Conservation (phyloP, 2,888 invertebrate species). For the Erebia palarica region DNA sequence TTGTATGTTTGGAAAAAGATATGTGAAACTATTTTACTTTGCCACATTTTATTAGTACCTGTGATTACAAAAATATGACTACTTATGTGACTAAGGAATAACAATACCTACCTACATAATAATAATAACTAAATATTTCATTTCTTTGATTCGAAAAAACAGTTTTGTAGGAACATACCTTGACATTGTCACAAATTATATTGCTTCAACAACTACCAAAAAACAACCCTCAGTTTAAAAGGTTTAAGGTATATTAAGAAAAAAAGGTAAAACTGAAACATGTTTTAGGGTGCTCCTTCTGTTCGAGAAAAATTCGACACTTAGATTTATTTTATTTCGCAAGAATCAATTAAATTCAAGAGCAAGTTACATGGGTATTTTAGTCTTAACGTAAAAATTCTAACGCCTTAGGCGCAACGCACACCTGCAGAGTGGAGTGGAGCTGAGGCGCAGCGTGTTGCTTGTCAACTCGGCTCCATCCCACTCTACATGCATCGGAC, state of each 20-base stretch:
- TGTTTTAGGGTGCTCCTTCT: background rate
- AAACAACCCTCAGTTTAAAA: constrained; percentile 1
- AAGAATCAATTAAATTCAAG: background rate
- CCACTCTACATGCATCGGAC: background rate
- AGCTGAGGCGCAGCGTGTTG: too few species aligned
- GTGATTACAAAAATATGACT: constrained; percentile 77
- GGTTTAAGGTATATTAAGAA: background rate
- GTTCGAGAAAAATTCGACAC: background rate
- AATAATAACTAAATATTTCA: constrained; percentile 54
- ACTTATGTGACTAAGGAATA: constrained; percentile 64
- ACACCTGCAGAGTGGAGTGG: too few species aligned
- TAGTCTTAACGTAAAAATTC: background rate
- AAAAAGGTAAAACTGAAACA: background rate
- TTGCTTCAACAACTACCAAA: constrained; percentile 28
- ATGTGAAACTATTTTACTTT: background rate
- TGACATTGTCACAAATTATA: constrained; percentile 44
- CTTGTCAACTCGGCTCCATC: too few species aligned
- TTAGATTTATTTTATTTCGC: background rate
- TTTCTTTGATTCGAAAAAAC: constrained; percentile 53
- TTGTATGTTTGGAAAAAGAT: background rate
- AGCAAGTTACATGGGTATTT: background rate
- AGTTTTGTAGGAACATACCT: constrained; percentile 62
- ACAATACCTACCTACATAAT: constrained; percentile 58
- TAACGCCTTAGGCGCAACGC: background rate
- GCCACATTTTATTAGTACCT: constrained; percentile 26